Evolutionary conservation across 2,888 invertebrate species (phyloP), one percentile per base, ranked within the genome.

Genomic region (Himalopsyche anomala): DNA sequence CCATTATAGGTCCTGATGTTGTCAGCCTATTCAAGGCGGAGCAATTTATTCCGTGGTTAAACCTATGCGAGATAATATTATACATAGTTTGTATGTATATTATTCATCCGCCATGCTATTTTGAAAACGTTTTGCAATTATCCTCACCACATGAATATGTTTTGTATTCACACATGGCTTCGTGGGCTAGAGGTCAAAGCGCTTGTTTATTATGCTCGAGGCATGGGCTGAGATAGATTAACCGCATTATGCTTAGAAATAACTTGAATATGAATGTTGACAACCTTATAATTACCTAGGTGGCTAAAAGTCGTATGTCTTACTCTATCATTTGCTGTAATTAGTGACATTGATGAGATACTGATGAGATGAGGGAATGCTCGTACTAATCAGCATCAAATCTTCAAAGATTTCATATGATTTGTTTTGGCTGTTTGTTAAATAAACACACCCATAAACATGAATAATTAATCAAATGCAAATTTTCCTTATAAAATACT

Each of bases 41-140:
- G 19, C 62, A 62, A 62, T 62, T 62, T 62, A 62, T 62, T 62
- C 62, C 28, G 19, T 62, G 28, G 62, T 62, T 62, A 62, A 28
- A 28, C 11, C 62, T 62, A 28, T 62, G n/a, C 62, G 28, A 62
- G 28, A 62, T 62, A 62, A 62, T 62, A 11, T 62, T 19, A 62
- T 62, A 62, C 62, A 19, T 62, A 62, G 28, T 62, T 19, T n/a
- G 62, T 62, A 62, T 28, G 62, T 62, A 62, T 62, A 62, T 62
- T 62, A 51, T 62, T 62, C 62, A 62, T 62, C 62, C 28, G 62
- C 19, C 62, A 28, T 62, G 28, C 62, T 62, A 62, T 62, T 62
- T 62, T 62, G 62, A 62, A 62, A 62, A 62, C 62, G 62, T 62
- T 62, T 62, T 62, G 62, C 62, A 62, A 62, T 62, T 62, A 62